A percentile compares a stretch with the other conserved stretches of the same genome.
Evolutionary conservation across 2,888 invertebrate species (phyloP).

Genomic region (Heliconius ethilla): DNA sequence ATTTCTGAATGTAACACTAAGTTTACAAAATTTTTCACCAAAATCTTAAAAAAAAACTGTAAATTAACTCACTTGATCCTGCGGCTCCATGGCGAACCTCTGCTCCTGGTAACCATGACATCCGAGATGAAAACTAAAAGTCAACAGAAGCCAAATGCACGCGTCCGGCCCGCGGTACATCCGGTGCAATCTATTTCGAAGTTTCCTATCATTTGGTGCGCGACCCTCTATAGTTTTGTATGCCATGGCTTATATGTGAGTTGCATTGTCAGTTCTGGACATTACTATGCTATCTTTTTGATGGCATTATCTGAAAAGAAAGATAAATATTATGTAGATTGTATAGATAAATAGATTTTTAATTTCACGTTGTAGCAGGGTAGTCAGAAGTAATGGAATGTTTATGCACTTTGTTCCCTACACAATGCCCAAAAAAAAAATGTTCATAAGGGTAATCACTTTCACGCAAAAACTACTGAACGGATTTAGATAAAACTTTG

Average conservation of each 20-base stretch:
- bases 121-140: slow-evolving; percentile 56
- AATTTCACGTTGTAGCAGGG: too few relatives aligned
- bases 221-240: slow-evolving; percentile 60
- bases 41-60: too few relatives aligned
- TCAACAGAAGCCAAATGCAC: slow-evolving; percentile 64
- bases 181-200: slow-evolving; percentile 69
- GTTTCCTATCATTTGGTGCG: slow-evolving; percentile 62
- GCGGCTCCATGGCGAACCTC: slow-evolving; percentile 56
- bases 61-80: slow-evolving; percentile 75
- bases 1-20: too few relatives aligned
- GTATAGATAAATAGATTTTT: too few relatives aligned
- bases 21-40: too few relatives aligned
- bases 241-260: slow-evolving; percentile 68
- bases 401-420: too few relatives aligned
- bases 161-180: slow-evolving; percentile 61
- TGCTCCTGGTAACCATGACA: slow-evolving; percentile 84
- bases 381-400: too few relatives aligned
- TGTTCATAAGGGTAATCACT: too few relatives aligned
- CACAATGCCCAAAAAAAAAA: too few relatives aligned
- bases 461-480: too few relatives aligned
- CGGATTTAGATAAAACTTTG: too few relatives aligned
- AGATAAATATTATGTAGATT: background rate
- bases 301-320: slow-evolving; percentile 48
- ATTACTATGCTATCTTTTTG: slow-evolving; percentile 44
- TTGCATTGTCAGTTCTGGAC: slow-evolving; percentile 62